Percentiles rank a stretch among this genome's conserved stretches.
Evolutionary conservation across 2,888 invertebrate genomes (phyloP).

Genomic region (Rutpela maculata): DNA sequence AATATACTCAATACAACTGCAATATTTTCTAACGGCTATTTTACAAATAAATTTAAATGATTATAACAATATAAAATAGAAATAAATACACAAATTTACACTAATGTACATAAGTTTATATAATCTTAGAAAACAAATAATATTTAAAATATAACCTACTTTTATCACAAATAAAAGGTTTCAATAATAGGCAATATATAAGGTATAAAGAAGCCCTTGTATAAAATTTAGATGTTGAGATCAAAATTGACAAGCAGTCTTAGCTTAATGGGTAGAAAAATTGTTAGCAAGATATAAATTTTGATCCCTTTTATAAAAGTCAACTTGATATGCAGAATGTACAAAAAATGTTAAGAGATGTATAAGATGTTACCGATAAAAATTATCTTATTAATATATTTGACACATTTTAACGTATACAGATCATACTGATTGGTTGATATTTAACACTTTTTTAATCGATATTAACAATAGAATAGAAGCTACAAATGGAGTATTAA

Average conservation of each 20-base stretch:
- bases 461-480: constrained; percentile 36
- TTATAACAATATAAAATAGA: constrained; percentile 67
- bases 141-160: constrained; percentile 57
- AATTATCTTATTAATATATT: constrained; percentile 55
- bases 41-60: constrained; percentile 70
- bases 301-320: constrained; percentile 67
- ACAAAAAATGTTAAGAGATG: constrained; percentile 48
- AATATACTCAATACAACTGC: constrained; percentile 71
- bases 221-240: constrained; percentile 65
- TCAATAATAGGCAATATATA: constrained; percentile 39
- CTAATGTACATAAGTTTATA: constrained; percentile 62
- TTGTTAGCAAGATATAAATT: constrained; percentile 65
- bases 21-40: constrained; percentile 73
- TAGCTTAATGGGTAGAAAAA: constrained; percentile 63
- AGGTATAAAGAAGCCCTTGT: constrained; percentile 53
- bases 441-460: constrained; percentile 45
- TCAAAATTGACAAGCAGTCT: constrained; percentile 72
- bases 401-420: constrained; percentile 67
- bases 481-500: constrained; percentile 10
- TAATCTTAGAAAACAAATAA: constrained; percentile 50
- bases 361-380: constrained; percentile 39
- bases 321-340: constrained; percentile 62
- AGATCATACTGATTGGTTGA: constrained; percentile 59
- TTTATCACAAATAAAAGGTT: constrained; percentile 50
- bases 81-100: constrained; percentile 72